Evolutionary conservation across 2,113 vertebrate genomes (phyloP).

Genomic region (Litocranius walleri): DNA sequence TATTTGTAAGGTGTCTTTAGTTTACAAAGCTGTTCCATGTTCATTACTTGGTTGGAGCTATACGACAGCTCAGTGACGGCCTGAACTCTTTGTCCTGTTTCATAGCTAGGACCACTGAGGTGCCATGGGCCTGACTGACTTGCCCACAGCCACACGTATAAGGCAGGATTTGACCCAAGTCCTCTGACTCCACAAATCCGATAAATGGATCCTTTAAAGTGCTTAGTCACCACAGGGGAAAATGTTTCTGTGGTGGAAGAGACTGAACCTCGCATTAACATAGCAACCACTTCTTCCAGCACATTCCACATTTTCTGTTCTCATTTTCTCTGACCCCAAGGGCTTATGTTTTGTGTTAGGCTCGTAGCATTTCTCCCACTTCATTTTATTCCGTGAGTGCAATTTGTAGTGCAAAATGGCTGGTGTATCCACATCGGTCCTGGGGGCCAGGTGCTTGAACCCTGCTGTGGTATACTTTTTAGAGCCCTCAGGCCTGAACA

Average conservation of each 20-base stretch:
- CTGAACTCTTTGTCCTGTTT: neutral
- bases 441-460: neutral
- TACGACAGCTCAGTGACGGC: neutral
- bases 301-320: neutral
- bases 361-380: neutral
- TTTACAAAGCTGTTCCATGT: conserved; percentile 28
- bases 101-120: neutral
- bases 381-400: neutral
- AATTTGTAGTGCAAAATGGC: neutral
- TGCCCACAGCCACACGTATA: too few relatives aligned
- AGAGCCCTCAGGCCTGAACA: too few relatives aligned
- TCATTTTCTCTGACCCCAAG: neutral
- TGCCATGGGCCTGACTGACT: neutral
- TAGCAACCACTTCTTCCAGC: neutral
- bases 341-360: neutral
- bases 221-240: neutral
- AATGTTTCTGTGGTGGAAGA: neutral
- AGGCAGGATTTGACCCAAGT: neutral
- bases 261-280: neutral
- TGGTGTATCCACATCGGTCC: neutral
- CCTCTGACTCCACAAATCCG: neutral
- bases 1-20: conserved; percentile 55
- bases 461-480: neutral
- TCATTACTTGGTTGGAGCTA: neutral
- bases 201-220: neutral